phyloP scores from a whole-genome alignment of 2,797 vertebrate species.

The Macrochelys suwanniensis region DNA sequence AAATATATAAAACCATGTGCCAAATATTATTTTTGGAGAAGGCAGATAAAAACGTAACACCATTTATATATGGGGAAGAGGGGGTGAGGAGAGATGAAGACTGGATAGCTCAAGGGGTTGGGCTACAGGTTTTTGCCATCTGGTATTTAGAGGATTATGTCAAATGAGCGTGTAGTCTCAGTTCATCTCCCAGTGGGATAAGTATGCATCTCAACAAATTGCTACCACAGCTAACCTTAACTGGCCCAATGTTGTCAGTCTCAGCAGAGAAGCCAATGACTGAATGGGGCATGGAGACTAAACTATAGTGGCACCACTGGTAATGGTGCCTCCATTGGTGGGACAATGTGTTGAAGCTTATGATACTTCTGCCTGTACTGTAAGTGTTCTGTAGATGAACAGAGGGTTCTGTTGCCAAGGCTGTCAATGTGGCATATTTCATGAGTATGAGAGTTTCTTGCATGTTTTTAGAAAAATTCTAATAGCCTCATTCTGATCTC shows the following conservation, averaged over 20 bases:
- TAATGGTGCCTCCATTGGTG: neutral
- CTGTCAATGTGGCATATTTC: neutral
- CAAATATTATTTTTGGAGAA: neutral
- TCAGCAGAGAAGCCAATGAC: neutral
- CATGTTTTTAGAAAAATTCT: neutral
- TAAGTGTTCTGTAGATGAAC: neutral
- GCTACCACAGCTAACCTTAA: neutral
- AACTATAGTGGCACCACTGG: fast-evolving
- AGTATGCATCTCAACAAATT: neutral
- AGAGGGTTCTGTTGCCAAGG: neutral
- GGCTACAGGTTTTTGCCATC: neutral
- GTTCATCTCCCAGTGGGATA: neutral
- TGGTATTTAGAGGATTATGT: neutral
- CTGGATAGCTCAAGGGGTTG: fast-evolving
- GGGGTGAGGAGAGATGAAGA: neutral
- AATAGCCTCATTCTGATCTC: neutral
- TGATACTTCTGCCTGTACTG: neutral
- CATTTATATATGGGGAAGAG: neutral
- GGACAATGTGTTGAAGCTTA: too few species aligned
- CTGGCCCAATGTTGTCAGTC: fast-evolving
- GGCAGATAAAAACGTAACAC: neutral
- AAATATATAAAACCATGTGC: neutral
- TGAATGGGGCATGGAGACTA: fast-evolving
- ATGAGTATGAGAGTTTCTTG: neutral
- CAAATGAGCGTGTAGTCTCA: neutral